Base-by-base conservation (phyloP, 2,888 invertebrate species). In the Oligia latruncula region DNA sequence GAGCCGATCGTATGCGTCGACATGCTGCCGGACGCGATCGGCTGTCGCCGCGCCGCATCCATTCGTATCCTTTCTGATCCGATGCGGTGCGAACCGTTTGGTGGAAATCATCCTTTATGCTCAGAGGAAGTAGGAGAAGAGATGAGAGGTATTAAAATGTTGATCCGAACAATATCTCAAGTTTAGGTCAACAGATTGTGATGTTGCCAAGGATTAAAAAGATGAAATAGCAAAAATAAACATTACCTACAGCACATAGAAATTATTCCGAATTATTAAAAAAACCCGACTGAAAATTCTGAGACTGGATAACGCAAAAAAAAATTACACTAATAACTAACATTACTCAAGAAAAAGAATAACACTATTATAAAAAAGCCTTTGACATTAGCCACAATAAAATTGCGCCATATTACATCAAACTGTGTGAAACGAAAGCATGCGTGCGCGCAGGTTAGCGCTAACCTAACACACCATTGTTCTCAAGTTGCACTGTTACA, bases 391-490 rank as follows among this genome's bases (percentile, higher is more conserved):
- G 62, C 80, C 65, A 88, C 87, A 84, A 80, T 86, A 83, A 87
- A 89, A 88, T 90, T 88, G 84, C 88, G 77, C 80, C 79, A 89
- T 88, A 84, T 85, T 84, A 86, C 89, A 83, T 89, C 76, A 88
- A 88, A 86, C 81, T 80, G 79, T 87, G 90, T 90, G 90, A 91
- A 91, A 87, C 84, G 90, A 87, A 90, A 89, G 88, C 88, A 89
- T 88, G 87, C 82, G 90, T 89, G 89, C 88, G 88, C 91, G 90
- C 88, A 90, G 74, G 87, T 86, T 89, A 87, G 82, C 86, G 87
- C 87, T 85, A 87, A 87, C 84, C 89, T 88, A 84, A 92, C 91
- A 89, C 87, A 90, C 91, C 88, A 93, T 94, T 94, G 93, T 94
- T 91, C 89, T 87, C 85, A 79, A 81, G 85, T 84, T 77, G 78